Evolutionary conservation across 1,140 invertebrate species (phyloP), one percentile per base, ranked within the genome.

Genomic region (Holotrichia oblita): DNA sequence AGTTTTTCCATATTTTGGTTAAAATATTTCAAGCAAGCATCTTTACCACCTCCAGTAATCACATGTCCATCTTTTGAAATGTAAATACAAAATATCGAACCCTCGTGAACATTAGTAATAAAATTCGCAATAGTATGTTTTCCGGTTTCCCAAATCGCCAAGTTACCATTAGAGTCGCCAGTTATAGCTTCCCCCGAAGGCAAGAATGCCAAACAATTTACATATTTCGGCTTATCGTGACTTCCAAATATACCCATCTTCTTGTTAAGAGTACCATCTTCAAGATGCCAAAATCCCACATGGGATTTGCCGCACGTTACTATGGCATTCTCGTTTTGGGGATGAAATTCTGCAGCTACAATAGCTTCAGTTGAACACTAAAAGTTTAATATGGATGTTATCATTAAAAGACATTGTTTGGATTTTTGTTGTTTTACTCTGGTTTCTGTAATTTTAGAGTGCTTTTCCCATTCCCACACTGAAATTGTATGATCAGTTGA

Each of bases 381-480:
- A 22, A 90, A 89, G 55, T 22, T n/a, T n/a, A n/a, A n/a, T n/a
- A n/a, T n/a, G n/a, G n/a, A n/a, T n/a, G n/a, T n/a, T n/a, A n/a
- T n/a, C n/a, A n/a, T n/a, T n/a, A n/a, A n/a, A n/a, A n/a, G n/a
- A n/a, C n/a, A n/a, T n/a, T n/a, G 24, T 6, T 75, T 20, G 0
- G n/a, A n/a, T n/a, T n/a, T n/a, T 22, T n/a, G n/a, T n/a, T n/a
- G 12, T 24, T 24, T 72, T 87, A 96, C 95, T 91, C 97, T 98
- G 0, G 96, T 97, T 88, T 98, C 96, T 1, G 95, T 94, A 9
- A 98, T 89, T 88, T 95, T 97, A 79, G 92, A 90, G 14, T 95
- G 94, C 82, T 94, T 91, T 83, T 96, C 94, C 95, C 95, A 97
- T 83, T 98, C 96, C 97, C 97, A 99, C 73, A 99, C 91, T n/a